These are phyloP conservation scores for Trichosurus vulpecula DNA, from an alignment of 2,797 vertebrate species.

Conservation along the genomic window DNA sequence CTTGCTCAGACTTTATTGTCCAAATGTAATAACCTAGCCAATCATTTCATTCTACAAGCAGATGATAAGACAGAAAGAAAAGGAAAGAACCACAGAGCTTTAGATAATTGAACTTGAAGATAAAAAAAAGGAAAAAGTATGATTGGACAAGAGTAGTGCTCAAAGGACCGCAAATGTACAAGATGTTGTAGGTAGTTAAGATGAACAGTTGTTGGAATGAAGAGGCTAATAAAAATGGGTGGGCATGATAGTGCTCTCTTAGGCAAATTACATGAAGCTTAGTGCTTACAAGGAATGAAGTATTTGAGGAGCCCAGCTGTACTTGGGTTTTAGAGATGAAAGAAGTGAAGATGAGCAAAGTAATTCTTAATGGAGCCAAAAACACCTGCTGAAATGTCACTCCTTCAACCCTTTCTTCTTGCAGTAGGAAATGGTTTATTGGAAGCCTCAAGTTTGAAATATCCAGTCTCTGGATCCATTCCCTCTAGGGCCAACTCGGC, in stretches of 20 bases:
- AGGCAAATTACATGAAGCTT: slow-evolving; percentile 10
- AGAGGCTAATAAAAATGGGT: slow-evolving; percentile 5
- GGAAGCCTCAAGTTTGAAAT: slow-evolving; percentile 71
- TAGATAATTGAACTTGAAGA: slow-evolving; percentile 43
- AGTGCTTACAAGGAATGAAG: slow-evolving; percentile 19
- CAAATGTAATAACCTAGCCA: slow-evolving; percentile 36
- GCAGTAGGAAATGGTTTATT: slow-evolving; percentile 72
- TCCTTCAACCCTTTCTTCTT: slow-evolving; percentile 58
- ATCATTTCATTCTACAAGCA: slow-evolving; percentile 25
- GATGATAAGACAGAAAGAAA: slow-evolving; percentile 4
- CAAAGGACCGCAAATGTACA: slow-evolving; percentile 17
- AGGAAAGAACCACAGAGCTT: slow-evolving; percentile 11
- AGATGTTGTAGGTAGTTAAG: slow-evolving; percentile 26
- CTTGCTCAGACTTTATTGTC: slow-evolving; percentile 16
- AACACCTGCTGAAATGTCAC: slow-evolving; percentile 48
- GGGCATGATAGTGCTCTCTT: neutral
- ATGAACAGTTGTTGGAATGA: slow-evolving; percentile 19
- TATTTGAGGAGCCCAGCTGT: slow-evolving; percentile 22
- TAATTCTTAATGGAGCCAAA: slow-evolving; percentile 60
- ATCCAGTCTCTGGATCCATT: slow-evolving; percentile 64
- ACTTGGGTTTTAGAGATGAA: slow-evolving; percentile 42
- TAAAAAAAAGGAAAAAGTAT: slow-evolving; percentile 46
- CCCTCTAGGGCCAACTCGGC: slow-evolving; percentile 73
- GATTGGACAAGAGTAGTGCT: slow-evolving; percentile 18
- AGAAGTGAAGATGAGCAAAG: slow-evolving; percentile 28